Percentiles rank a stretch among this genome's conserved stretches.
These are phyloP conservation scores for Prosopocoilus inquinatus DNA, from an alignment of 2,888 invertebrate species.

Conservation along the genomic window DNA sequence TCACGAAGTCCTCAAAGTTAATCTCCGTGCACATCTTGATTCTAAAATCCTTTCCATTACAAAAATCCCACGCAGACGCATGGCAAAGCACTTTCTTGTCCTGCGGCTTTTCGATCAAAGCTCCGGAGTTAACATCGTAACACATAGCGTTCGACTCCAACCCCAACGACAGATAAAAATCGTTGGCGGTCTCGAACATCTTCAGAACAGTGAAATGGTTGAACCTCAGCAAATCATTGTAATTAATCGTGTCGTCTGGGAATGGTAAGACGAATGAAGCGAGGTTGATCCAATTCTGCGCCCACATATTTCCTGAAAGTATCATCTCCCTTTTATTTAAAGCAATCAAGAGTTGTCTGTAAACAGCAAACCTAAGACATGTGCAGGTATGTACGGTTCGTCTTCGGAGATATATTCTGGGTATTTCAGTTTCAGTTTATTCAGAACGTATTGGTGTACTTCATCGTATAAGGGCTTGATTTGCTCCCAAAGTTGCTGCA, in stretches of 20 bases:
- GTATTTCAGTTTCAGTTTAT: conserved; percentile 55
- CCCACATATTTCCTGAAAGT: conserved; percentile 63
- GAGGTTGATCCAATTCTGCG: conserved; percentile 59
- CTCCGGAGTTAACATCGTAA: conserved; percentile 54
- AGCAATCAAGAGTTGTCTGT: conserved; percentile 7
- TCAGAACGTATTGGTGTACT: conserved; percentile 62
- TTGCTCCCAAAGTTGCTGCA: conserved; percentile 54
- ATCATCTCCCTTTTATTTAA: conserved; percentile 6
- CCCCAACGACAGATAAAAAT: conserved; percentile 61
- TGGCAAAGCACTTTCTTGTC: conserved; percentile 62
- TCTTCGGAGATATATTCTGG: conserved; percentile 49
- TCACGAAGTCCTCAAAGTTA: conserved; percentile 59
- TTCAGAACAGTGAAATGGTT: conserved; percentile 49
- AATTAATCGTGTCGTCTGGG: conserved; percentile 51
- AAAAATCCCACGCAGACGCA: conserved; percentile 71
- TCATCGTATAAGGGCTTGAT: conserved; percentile 63
- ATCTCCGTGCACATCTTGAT: conserved; percentile 63
- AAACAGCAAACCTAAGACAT: conserved; percentile 58
- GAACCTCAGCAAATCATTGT: conserved; percentile 53
- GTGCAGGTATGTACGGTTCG: conserved; percentile 64
- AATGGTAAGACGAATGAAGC: conserved; percentile 54
- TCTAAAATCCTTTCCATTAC: conserved; percentile 64
- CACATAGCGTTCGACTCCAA: conserved; percentile 60
- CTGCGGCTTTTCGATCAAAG: conserved; percentile 59
- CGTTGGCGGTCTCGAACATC: conserved; percentile 60